phyloP scores from a whole-genome alignment of 2,797 vertebrate species.

The Corythornis leucogaster region DNA sequence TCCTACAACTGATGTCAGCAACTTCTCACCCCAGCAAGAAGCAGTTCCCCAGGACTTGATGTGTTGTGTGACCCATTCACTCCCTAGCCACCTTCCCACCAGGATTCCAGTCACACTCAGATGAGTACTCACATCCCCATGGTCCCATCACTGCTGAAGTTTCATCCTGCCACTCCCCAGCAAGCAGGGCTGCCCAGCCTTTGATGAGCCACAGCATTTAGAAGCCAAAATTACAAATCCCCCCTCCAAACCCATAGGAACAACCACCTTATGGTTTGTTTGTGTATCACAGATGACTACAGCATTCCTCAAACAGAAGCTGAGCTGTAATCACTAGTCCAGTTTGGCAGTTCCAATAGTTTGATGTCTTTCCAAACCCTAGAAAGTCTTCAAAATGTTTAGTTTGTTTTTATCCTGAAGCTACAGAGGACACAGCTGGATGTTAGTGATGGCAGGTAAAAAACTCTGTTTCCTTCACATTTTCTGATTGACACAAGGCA shows the following conservation, averaged over 20 bases:
- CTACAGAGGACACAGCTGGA: neutral
- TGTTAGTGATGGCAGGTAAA: neutral
- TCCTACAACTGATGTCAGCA: neutral
- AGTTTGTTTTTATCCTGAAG: neutral
- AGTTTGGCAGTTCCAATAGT: neutral
- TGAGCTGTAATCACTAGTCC: neutral
- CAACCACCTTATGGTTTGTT: neutral
- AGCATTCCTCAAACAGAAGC: neutral
- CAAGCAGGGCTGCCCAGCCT: neutral
- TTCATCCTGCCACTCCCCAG: neutral
- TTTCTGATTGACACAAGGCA: neutral
- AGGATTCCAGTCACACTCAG: neutral
- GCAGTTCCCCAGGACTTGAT: neutral
- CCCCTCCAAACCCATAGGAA: neutral
- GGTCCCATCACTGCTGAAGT: neutral
- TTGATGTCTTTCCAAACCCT: neutral
- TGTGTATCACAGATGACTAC: neutral
- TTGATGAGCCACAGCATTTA: neutral
- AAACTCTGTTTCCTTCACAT: neutral
- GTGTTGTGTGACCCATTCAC: neutral
- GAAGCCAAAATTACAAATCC: neutral
- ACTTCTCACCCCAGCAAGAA: neutral
- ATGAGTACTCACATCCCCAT: fast-evolving
- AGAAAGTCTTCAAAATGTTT: neutral
- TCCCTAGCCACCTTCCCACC: neutral